A percentile compares a stretch with the other conserved stretches of the same genome.
These are phyloP conservation scores for Plutella xylostella DNA, from an alignment of 2,888 invertebrate species.

Conservation along the genomic window DNA sequence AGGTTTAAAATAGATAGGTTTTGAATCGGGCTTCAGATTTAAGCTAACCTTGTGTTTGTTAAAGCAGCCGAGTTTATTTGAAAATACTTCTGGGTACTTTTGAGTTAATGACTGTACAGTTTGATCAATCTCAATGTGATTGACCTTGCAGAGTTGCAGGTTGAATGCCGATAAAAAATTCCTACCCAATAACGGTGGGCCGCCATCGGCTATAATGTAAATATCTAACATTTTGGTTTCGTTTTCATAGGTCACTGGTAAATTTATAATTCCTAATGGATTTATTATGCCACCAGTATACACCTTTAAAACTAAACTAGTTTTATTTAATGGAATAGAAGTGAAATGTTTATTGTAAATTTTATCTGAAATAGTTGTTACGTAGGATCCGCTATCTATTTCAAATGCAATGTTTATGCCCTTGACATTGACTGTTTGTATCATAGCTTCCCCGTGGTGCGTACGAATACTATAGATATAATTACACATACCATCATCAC, in stretches of 20 bases:
- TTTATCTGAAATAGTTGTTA: not conserved
- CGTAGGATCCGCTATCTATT: not conserved
- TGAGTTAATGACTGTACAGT: not conserved
- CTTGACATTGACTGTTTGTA: not conserved
- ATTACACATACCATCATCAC: slow-evolving; percentile 1
- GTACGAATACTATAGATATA: not conserved
- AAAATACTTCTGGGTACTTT: not conserved
- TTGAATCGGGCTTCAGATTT: not conserved
- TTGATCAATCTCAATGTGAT: not conserved
- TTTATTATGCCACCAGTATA: not conserved
- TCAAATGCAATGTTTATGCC: not conserved
- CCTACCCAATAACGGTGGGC: not conserved
- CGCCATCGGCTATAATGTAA: not conserved
- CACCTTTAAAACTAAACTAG: not conserved
- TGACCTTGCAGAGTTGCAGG: not conserved
- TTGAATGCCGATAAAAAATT: not conserved
- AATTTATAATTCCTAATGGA: not conserved
- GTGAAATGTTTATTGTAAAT: not conserved
- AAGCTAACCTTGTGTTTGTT: not conserved
- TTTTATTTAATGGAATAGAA: not conserved
- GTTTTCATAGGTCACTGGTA: not conserved
- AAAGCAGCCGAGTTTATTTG: slow-evolving; percentile 13
- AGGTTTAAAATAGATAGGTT: not conserved
- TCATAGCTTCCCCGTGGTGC: slow-evolving; percentile 2
- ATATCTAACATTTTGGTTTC: not conserved